phyloP scores from a whole-genome alignment of 1,140 invertebrate species.

The Pararge aegeria region DNA sequence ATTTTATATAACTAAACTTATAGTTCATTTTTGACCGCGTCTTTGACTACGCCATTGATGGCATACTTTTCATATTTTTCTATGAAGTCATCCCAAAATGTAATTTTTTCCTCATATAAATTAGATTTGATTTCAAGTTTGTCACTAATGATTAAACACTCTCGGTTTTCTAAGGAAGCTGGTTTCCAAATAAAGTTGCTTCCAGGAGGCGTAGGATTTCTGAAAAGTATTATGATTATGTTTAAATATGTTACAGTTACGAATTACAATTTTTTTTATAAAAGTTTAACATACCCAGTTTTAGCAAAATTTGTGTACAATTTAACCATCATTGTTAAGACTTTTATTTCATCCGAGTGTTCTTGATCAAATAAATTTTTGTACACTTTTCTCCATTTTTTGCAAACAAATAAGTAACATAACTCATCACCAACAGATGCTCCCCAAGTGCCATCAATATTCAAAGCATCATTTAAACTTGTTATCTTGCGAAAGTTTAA shows the following conservation, averaged over 20 bases:
- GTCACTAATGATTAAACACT: conserved; percentile 77
- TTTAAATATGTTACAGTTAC: too few species aligned
- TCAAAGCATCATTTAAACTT: conserved; percentile 43
- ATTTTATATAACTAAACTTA: conserved; percentile 28
- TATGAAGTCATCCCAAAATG: conserved; percentile 78
- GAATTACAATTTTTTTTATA: not conserved
- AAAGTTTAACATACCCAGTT: conserved; percentile 56
- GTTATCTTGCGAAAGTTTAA: conserved; percentile 76
- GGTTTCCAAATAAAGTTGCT: conserved; percentile 74
- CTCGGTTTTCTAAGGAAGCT: conserved; percentile 65
- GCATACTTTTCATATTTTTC: conserved; percentile 59
- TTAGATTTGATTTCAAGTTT: conserved; percentile 64
- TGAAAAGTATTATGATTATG: conserved; percentile 25
- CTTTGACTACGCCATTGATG: conserved; percentile 60
- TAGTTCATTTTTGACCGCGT: conserved; percentile 62
- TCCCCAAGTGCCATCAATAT: conserved; percentile 66
- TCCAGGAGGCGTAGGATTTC: conserved; percentile 70
- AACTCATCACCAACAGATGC: conserved; percentile 63
- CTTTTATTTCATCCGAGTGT: conserved; percentile 63
- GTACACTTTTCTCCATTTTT: conserved; percentile 54
- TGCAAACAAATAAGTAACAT: conserved; percentile 73
- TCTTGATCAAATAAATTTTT: conserved; percentile 52
- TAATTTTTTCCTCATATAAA: conserved; percentile 65
- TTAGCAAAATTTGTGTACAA: conserved; percentile 81
- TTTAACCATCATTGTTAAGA: conserved; percentile 78